These are phyloP conservation scores for Drosophila maculinotata DNA, from an alignment of 2,888 invertebrate genomes.

Conservation along the genomic window DNA sequence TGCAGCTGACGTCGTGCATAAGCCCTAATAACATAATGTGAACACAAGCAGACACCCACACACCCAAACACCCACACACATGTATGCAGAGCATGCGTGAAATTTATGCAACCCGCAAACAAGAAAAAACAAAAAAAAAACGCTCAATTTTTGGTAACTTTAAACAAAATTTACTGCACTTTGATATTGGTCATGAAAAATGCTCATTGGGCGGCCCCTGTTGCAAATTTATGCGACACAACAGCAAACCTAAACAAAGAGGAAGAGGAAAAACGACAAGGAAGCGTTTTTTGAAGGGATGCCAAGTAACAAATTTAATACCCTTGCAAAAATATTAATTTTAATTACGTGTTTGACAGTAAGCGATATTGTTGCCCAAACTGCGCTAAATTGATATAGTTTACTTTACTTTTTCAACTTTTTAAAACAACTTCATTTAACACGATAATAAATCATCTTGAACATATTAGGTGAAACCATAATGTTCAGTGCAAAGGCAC, in stretches of 20 bases:
- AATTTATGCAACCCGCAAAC: conserved; percentile 53
- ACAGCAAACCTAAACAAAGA: conserved; percentile 18
- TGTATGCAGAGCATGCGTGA: conserved; percentile 28
- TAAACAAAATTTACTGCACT: conserved; percentile 75
- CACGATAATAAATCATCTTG: no score
- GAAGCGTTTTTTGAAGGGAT: background rate
- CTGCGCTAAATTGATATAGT: background rate
- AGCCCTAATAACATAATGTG: conserved; percentile 62
- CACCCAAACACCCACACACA: conserved; percentile 5
- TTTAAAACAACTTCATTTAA: no score
- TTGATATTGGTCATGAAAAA: conserved; percentile 75
- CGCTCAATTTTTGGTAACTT: conserved; percentile 60
- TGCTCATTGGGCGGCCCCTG: conserved; percentile 57
- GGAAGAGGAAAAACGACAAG: conserved; percentile 9
- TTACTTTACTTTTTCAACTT: background rate
- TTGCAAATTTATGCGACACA: conserved; percentile 63
- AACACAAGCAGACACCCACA: conserved; percentile 10
- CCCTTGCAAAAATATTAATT: background rate
- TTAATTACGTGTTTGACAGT: background rate
- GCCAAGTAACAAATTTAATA: background rate
- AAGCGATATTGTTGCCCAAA: background rate
- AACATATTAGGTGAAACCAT: no score
- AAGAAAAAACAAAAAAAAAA: conserved; percentile 19
- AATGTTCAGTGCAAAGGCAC: no score
- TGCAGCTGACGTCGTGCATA: conserved; percentile 26